Percentiles rank a stretch among this genome's conserved stretches.
Evolutionary conservation across 2,888 invertebrate species (phyloP).

Genomic region (Andrena dorsata): DNA sequence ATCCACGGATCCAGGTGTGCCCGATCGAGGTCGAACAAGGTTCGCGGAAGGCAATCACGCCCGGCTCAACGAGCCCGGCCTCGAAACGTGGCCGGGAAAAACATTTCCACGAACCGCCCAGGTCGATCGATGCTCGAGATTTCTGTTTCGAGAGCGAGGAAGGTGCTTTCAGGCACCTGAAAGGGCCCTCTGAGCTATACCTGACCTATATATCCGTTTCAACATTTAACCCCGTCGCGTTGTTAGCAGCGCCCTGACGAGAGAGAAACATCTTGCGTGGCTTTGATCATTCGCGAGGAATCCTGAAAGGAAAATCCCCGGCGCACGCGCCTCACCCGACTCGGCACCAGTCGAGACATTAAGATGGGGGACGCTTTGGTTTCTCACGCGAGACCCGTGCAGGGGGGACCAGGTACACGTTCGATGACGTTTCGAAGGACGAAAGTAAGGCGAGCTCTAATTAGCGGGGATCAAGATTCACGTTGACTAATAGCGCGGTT

Average conservation of each 20-base stretch:
- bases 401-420: neutral
- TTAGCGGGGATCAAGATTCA: conserved; percentile 40
- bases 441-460: conserved; percentile 20
- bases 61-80: conserved; percentile 13
- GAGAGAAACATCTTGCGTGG: neutral
- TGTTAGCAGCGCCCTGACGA: neutral
- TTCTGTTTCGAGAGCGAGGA: conserved; percentile 9
- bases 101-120: conserved; percentile 13
- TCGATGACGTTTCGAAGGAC: neutral
- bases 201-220: conserved; percentile 41
- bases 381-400: neutral
- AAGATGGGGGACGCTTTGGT: neutral
- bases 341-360: neutral
- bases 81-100: conserved; percentile 32
- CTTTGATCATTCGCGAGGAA: conserved; percentile 8
- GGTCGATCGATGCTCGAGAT: conserved; percentile 18
- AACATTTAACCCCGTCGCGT: neutral
- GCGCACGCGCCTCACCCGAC: neutral
- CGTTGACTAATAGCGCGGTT: conserved; percentile 58
- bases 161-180: conserved; percentile 10
- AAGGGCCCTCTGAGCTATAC: neutral
- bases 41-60: conserved; percentile 62
- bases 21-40: conserved; percentile 48
- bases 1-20: conserved; percentile 60
- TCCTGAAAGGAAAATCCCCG: neutral